Percentiles rank a stretch among this genome's conserved stretches.
phyloP scores from a whole-genome alignment of 2,888 invertebrate genomes.

The Diploptera punctata region DNA sequence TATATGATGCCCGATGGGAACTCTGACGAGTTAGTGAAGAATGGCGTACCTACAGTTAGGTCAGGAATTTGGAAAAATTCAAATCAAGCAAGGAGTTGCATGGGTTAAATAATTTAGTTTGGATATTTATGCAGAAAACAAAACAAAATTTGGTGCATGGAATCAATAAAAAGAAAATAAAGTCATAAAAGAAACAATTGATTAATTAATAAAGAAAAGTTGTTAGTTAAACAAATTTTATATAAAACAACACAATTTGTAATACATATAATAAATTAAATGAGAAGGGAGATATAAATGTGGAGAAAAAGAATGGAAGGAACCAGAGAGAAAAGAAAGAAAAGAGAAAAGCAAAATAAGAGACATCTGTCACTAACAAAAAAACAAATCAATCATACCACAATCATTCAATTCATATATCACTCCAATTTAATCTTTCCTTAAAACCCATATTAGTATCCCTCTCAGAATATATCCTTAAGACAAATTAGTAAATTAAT shows the following conservation, averaged over 20 bases:
- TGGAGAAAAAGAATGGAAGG: slow-evolving; percentile 8
- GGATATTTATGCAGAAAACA: too few relatives aligned
- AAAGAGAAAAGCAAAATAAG: slow-evolving; percentile 30
- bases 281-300: slow-evolving; percentile 7
- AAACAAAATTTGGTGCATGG: slow-evolving; percentile 1
- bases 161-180: slow-evolving; percentile 21
- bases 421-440: too few relatives aligned
- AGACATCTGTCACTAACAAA: slow-evolving; percentile 16
- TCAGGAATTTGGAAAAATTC: neutral
- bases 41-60: slow-evolving; percentile 66
- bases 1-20: slow-evolving; percentile 62
- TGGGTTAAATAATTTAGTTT: too few relatives aligned
- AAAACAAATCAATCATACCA: neutral
- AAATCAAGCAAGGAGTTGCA: too few relatives aligned
- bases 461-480: too few relatives aligned
- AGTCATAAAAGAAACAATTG: too few relatives aligned
- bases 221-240: slow-evolving; percentile 45
- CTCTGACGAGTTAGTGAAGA: slow-evolving; percentile 73
- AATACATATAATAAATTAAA: slow-evolving; percentile 44
- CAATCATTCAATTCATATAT: too few relatives aligned
- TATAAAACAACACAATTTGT: too few relatives aligned
- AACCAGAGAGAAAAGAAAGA: slow-evolving; percentile 33
- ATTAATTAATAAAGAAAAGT: too few relatives aligned
- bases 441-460: too few relatives aligned
- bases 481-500: too few relatives aligned